Evolutionary conservation across 2,888 invertebrate genomes (phyloP), one percentile per base, ranked within the genome.

Genomic region (Abscondita cerata): DNA sequence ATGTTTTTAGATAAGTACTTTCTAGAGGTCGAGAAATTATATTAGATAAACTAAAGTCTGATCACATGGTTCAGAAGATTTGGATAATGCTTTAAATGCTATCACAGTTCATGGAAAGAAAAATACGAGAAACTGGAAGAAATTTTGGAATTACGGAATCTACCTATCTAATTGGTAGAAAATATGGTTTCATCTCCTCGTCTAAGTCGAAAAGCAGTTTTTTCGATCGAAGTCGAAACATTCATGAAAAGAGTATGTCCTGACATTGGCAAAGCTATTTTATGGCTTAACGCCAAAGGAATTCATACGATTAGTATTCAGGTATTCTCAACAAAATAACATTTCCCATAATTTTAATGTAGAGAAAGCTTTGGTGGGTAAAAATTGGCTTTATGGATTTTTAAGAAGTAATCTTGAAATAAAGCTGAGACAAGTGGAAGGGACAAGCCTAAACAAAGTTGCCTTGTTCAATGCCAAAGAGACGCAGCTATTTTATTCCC

Each of bases 311-410:
- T 6, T 58, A 50, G 65, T 55, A 41, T 67, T 64, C 52, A 58
- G 20, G 48, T 64, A 66, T 57, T 62, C 62, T 46, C 52, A 62
- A 51, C n/a, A 63, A 40, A 56, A 72, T 8, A 62, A 66, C 12
- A 65, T 75, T n/a, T 52, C 62, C 18, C 68, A 73, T 48, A 65
- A 65, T 52, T 74, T 74, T 48, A 71, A 70, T 25, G 6, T 25
- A 25, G 25, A 25, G 6, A 25, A 25, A 4, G 4, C 2, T 4
- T 25, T 25, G 6, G 25, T 6, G 25, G 25, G 25, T 4, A 25
- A 25, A 25, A 6, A 25, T 25, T 25, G 25, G 25, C 25, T 25
- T 2, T 25, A 25, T 25, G 6, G 25, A 25, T 25, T 25, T 25
- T 25, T 25, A 25, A 25, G 6, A 6, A 2, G 25, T 4, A 25